These are phyloP conservation scores for Scolanthus callimorphus DNA, from an alignment of 92 coral and sea anemone species.

Conservation along the genomic window DNA sequence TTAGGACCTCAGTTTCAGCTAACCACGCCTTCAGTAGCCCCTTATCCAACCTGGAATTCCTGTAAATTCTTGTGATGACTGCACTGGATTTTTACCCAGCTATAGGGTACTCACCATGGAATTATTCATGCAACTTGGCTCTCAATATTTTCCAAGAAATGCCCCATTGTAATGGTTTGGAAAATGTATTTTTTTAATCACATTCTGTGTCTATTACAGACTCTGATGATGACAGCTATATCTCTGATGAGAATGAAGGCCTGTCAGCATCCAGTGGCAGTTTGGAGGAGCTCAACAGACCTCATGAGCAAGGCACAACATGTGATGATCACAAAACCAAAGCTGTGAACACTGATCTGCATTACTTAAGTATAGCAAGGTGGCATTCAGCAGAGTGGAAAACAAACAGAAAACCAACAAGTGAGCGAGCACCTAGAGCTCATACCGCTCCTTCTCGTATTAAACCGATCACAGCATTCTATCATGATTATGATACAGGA, in stretches of 20 bases:
- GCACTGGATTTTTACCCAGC: no score
- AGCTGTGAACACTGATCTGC: slow-evolving; percentile 84
- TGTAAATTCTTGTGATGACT: no score
- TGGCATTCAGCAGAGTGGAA: slow-evolving; percentile 95
- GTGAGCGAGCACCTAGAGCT: slow-evolving; percentile 39
- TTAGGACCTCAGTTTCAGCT: no score
- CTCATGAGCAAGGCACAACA: not conserved
- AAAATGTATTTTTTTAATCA: no score
- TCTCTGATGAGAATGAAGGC: slow-evolving; percentile 7
- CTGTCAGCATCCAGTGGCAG: slow-evolving; percentile 14
- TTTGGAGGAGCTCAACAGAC: slow-evolving; percentile 5
- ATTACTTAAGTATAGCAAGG: slow-evolving; percentile 65
- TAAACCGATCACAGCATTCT: slow-evolving; percentile 73
- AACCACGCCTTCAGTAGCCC: no score
- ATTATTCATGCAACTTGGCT: no score
- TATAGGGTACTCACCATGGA: no score
- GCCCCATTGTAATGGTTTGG: no score
- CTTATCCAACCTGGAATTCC: no score
- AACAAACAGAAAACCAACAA: slow-evolving; percentile 61
- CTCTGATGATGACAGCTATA: no score
- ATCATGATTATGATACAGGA: slow-evolving; percentile 65
- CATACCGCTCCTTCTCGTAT: slow-evolving; percentile 67
- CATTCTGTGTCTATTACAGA: no score
- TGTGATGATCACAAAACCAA: slow-evolving; percentile 11
- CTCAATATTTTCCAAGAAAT: no score